Evolutionary conservation across 1,140 invertebrate genomes (phyloP).

Genomic region (Radopholus similis): DNA sequence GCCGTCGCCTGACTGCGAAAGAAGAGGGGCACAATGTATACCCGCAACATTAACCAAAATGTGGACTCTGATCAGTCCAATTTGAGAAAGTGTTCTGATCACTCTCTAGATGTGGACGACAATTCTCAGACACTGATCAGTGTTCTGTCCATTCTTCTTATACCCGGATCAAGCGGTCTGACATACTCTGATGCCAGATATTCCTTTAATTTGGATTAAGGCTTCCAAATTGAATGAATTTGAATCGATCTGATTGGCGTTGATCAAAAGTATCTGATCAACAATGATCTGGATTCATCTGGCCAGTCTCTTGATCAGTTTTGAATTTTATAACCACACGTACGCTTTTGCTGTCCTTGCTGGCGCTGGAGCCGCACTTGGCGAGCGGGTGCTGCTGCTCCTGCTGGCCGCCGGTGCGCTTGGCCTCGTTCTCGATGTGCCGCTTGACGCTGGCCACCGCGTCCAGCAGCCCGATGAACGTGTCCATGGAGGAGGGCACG

Average conservation of each 20-base stretch:
- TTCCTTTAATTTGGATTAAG: too few relatives aligned
- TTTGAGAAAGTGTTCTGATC: too few relatives aligned
- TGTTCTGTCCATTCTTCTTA: too few relatives aligned
- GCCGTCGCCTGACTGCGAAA: too few relatives aligned
- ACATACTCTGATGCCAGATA: too few relatives aligned
- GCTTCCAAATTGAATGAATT: constrained; percentile 4
- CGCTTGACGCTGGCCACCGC: constrained; percentile 48
- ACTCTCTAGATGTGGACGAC: too few relatives aligned
- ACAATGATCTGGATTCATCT: not conserved
- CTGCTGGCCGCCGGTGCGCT: not conserved
- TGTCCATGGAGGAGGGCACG: constrained; percentile 25
- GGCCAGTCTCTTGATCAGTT: not conserved
- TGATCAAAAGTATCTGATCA: not conserved
- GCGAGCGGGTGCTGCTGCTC: not conserved
- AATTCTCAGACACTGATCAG: too few relatives aligned
- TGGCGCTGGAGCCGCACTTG: not conserved
- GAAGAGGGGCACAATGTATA: too few relatives aligned
- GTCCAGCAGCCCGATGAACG: constrained; percentile 43
- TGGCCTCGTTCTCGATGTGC: constrained; percentile 48
- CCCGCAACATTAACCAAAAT: too few relatives aligned
- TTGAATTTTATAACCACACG: not conserved
- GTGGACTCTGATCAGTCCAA: too few relatives aligned
- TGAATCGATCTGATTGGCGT: too few relatives aligned
- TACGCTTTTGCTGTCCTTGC: constrained; percentile 1
- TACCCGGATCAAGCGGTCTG: too few relatives aligned